Conservation (phyloP, 1,140 invertebrate genomes). For the Rhynchophorus ferrugineus region DNA sequence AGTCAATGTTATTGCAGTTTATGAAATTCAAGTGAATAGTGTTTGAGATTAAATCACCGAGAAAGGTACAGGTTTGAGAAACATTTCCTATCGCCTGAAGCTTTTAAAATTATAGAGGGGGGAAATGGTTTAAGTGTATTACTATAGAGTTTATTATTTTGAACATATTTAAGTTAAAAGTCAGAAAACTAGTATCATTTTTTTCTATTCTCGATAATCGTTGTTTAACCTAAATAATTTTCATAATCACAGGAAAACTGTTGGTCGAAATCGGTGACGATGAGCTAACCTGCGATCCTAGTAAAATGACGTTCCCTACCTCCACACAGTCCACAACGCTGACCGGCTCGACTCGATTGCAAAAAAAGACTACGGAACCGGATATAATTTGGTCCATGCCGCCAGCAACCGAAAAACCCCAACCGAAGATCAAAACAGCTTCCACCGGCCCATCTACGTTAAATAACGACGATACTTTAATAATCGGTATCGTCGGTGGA, state of each 20-base stretch:
- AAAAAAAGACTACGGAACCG: constrained; percentile 59
- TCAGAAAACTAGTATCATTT: no score
- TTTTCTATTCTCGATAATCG: no score
- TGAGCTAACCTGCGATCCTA: constrained; percentile 66
- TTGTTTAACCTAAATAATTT: no score
- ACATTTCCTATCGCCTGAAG: no score
- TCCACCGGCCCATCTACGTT: constrained; percentile 51
- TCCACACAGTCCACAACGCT: constrained; percentile 41
- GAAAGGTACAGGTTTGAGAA: no score
- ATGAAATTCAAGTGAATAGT: no score
- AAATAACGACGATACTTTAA: constrained; percentile 81
- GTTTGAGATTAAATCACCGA: no score
- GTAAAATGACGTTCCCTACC: constrained; percentile 47
- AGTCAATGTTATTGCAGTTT: no score
- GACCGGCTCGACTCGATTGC: constrained; percentile 41
- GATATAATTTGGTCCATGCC: constrained; percentile 83
- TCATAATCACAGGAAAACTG: constrained; percentile 53
- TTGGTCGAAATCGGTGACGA: constrained; percentile 70
- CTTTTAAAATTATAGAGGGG: no score
- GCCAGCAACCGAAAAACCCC: constrained; percentile 51
- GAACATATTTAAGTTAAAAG: no score
- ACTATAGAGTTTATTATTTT: no score
- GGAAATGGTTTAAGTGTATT: no score
- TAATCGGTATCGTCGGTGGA: constrained; percentile 85
- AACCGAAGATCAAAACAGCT: constrained; percentile 45